Conservation (phyloP, 2,797 vertebrate species). For the Liparis tanakae region DNA sequence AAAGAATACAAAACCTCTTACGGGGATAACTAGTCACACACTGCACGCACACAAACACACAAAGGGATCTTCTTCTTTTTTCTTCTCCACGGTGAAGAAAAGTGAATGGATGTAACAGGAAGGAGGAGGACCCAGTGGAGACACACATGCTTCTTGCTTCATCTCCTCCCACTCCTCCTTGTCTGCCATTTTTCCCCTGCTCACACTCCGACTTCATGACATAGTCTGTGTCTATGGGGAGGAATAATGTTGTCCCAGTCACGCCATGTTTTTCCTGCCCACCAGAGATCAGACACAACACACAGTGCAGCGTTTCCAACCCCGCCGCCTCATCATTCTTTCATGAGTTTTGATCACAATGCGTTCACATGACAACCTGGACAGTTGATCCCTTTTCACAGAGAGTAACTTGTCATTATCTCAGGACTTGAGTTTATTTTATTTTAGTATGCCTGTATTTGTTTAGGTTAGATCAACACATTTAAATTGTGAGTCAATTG, state of each 20-base stretch:
- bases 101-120: constrained; percentile 81
- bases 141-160: constrained; percentile 76
- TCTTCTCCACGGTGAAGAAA: constrained; percentile 65
- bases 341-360: constrained; percentile 65
- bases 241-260: constrained; percentile 75
- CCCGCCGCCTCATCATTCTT: constrained; percentile 61
- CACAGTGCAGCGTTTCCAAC: constrained; percentile 54
- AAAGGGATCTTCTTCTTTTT: constrained; percentile 26
- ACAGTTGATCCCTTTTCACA: constrained; percentile 17
- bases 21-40: constrained; percentile 71
- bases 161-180: constrained; percentile 75
- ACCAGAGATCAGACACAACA: constrained; percentile 71
- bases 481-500: constrained; percentile 59
- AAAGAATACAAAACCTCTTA: constrained; percentile 77
- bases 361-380: constrained; percentile 23
- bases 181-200: constrained; percentile 64
- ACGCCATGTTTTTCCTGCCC: constrained; percentile 74
- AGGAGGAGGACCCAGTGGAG: constrained; percentile 77
- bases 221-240: constrained; percentile 69
- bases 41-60: constrained; percentile 42
- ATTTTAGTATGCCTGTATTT: constrained; percentile 11
- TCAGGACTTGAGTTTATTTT: not conserved
- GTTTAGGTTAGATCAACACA: constrained; percentile 52
- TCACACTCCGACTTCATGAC: constrained; percentile 76
- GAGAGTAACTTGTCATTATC: not conserved